These are phyloP conservation scores for Nixonia krombeini DNA, from an alignment of 1,140 invertebrate genomes.

Conservation along the genomic window DNA sequence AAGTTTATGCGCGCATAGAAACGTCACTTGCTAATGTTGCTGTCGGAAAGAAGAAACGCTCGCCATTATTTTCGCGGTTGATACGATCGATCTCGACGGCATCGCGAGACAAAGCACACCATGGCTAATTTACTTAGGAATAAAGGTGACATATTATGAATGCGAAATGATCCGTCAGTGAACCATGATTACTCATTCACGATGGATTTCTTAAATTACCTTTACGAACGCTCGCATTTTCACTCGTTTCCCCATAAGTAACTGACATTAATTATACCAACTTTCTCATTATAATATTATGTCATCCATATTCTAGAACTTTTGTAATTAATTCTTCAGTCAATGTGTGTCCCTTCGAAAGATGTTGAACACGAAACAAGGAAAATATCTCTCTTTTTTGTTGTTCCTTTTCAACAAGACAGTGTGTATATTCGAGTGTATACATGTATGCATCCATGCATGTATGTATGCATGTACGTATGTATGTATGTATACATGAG, in stretches of 20 bases:
- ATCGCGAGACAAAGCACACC: constrained; percentile 25
- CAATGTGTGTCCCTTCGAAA: too few species aligned
- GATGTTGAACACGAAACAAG: too few species aligned
- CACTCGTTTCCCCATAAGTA: constrained; percentile 6
- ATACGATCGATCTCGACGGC: constrained; percentile 27
- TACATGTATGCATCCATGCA: too few species aligned
- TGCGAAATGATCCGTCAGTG: background rate
- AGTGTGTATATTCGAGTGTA: too few species aligned
- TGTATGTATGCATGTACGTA: too few species aligned
- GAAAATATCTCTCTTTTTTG: too few species aligned
- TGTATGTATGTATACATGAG: too few species aligned
- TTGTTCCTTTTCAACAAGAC: too few species aligned
- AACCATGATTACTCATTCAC: constrained; percentile 22
- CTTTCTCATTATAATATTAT: constrained; percentile 5
- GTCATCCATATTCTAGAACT: too few species aligned
- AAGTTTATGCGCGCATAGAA: constrained; percentile 49
- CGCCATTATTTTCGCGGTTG: constrained; percentile 26
- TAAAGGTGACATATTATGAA: constrained; percentile 17
- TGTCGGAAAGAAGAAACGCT: constrained; percentile 19
- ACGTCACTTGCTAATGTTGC: constrained; percentile 36
- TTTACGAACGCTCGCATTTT: constrained; percentile 6
- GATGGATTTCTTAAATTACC: constrained; percentile 18
- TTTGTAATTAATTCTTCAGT: too few species aligned
- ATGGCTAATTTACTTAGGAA: constrained; percentile 7
- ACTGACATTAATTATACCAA: constrained; percentile 13